Conservation (phyloP, 2,113 vertebrate species). For the Tenebrosternarchus preto region DNA sequence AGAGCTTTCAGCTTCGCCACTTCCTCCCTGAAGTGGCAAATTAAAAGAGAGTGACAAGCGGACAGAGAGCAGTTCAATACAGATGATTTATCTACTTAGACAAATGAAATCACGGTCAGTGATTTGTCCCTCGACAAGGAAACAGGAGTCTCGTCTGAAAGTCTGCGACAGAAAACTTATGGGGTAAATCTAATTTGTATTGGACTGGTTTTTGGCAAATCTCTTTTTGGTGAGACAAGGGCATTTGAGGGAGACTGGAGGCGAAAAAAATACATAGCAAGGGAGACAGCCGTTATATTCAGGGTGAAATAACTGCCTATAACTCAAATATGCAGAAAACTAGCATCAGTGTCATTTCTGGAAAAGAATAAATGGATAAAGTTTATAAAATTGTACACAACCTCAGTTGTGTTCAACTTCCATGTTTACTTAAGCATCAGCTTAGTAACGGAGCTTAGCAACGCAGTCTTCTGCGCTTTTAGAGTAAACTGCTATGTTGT, state of each 20-base stretch:
- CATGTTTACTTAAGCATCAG: no score
- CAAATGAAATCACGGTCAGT: conserved; percentile 82
- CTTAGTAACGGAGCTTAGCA: no score
- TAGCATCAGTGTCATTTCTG: neutral
- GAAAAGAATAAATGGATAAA: neutral
- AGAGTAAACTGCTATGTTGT: neutral
- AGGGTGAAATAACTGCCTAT: neutral
- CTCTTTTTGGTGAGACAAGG: conserved; percentile 41
- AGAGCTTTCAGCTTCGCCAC: conserved; percentile 71
- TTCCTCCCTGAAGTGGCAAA: conserved; percentile 71
- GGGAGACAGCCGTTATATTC: neutral
- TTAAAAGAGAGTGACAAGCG: conserved; percentile 79
- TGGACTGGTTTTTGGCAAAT: conserved; percentile 68
- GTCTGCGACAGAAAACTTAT: conserved; percentile 53
- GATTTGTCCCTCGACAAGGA: conserved; percentile 70
- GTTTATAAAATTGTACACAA: neutral
- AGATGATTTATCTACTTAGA: conserved; percentile 84
- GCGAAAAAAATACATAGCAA: neutral
- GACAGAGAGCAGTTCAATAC: conserved; percentile 77
- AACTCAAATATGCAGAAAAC: neutral
- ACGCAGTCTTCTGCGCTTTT: neutral
- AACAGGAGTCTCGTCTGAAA: conserved; percentile 38
- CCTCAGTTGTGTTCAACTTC: neutral
- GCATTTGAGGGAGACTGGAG: neutral
- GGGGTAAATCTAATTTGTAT: conserved; percentile 74